Evolutionary conservation across 2,113 vertebrate genomes (phyloP).

Genomic region (Ciconia maguari): DNA sequence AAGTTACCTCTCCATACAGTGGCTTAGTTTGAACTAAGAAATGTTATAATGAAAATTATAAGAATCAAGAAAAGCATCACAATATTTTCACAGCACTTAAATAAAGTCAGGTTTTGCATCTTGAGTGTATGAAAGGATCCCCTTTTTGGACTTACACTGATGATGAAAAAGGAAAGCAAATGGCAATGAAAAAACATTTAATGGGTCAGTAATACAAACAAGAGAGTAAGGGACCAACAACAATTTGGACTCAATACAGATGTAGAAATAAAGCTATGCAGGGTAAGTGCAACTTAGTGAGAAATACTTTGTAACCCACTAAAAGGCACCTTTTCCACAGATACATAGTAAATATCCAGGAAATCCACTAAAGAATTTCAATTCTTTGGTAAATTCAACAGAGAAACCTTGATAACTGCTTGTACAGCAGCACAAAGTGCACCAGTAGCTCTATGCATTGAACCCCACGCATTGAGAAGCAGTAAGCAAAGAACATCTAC

Average conservation of each 20-base stretch:
- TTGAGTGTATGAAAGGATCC: not conserved
- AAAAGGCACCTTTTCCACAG: not conserved
- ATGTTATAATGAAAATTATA: not conserved
- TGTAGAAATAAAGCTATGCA: not conserved
- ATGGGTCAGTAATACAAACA: not conserved
- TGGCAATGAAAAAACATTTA: not conserved
- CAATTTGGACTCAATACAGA: not conserved
- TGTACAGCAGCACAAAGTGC: not conserved
- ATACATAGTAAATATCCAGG: not conserved
- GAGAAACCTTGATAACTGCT: not conserved
- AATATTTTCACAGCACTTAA: not conserved
- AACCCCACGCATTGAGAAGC: not conserved
- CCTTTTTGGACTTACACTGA: not conserved
- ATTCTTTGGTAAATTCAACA: not conserved
- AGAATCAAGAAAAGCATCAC: not conserved
- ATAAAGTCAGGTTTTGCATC: not conserved
- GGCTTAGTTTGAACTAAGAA: not conserved
- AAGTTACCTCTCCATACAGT: not conserved
- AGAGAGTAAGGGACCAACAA: not conserved
- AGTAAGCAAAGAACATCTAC: not conserved
- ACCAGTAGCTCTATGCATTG: not conserved
- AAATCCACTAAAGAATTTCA: not conserved
- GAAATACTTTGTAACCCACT: not conserved
- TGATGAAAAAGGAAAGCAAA: not conserved
- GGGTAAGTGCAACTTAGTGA: not conserved